Conservation (phyloP, 2,797 vertebrate genomes). For the Acanthiza pusilla region DNA sequence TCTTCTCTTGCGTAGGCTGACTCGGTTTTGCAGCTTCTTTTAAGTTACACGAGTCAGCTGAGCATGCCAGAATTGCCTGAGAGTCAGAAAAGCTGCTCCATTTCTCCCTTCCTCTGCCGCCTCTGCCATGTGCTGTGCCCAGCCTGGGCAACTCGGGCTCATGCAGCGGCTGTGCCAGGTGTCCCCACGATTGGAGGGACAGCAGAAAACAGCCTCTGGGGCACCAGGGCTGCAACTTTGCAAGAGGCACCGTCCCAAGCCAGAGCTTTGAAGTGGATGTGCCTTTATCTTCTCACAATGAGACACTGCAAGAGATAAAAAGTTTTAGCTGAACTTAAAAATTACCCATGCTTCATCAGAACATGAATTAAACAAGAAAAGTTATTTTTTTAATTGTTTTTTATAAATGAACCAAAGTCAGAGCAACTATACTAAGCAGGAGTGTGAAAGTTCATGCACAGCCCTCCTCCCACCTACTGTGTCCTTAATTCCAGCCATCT, state of each 20-base stretch:
- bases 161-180: accelerated
- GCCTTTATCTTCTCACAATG: background rate
- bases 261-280: background rate
- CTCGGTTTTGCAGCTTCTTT: background rate
- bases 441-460: background rate
- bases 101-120: background rate
- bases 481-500: background rate
- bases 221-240: background rate
- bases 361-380: background rate
- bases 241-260: background rate
- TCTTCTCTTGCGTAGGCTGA: conserved; percentile 18
- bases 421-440: background rate
- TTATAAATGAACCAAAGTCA: background rate
- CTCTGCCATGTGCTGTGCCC: background rate
- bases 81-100: background rate
- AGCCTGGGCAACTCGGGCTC: background rate
- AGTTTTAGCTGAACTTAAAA: background rate
- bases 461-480: background rate
- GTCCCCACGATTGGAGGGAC: accelerated
- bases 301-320: background rate
- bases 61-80: background rate
- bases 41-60: background rate
- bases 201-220: background rate
- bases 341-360: background rate
- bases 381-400: background rate